Percentiles rank a stretch among this genome's conserved stretches.
These are phyloP conservation scores for Heliopora coerulea DNA, from an alignment of 92 coral and sea anemone species.

Conservation along the genomic window DNA sequence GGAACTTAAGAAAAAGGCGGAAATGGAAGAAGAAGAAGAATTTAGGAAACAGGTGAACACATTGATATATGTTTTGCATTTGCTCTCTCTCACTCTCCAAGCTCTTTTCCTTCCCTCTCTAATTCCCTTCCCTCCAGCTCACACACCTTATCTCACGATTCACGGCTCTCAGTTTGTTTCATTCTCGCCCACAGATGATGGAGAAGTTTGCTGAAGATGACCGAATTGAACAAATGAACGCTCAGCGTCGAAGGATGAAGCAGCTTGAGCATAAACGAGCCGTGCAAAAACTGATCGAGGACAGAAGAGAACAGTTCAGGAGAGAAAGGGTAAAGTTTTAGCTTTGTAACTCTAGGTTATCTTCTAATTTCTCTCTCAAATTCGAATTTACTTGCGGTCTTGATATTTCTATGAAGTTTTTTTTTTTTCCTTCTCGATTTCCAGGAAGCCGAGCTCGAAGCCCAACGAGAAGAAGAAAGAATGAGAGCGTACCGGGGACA, in stretches of 20 bases:
- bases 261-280: conserved; percentile 93
- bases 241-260: conserved; percentile 87
- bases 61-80: neutral
- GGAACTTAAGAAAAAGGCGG: conserved; percentile 81
- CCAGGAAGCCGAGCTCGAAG: conserved; percentile 94
- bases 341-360: no score
- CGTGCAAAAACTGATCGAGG: conserved; percentile 84
- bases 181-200: conserved; percentile 66
- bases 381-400: no score
- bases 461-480: conserved; percentile 89
- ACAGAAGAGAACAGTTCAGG: conserved; percentile 84
- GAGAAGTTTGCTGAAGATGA: conserved; percentile 97
- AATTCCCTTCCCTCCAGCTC: no score
- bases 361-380: no score
- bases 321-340: conserved; percentile 70
- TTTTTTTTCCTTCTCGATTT: neutral
- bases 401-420: no score
- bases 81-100: neutral
- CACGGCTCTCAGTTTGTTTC: no score
- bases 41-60: conserved; percentile 74
- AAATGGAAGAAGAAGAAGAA: conserved; percentile 89
- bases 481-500: conserved; percentile 91
- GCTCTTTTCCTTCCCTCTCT: neutral
- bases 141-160: neutral
- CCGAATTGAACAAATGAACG: conserved; percentile 98